phyloP scores from a whole-genome alignment of 1,140 invertebrate genomes.

The Littorina saxatilis region DNA sequence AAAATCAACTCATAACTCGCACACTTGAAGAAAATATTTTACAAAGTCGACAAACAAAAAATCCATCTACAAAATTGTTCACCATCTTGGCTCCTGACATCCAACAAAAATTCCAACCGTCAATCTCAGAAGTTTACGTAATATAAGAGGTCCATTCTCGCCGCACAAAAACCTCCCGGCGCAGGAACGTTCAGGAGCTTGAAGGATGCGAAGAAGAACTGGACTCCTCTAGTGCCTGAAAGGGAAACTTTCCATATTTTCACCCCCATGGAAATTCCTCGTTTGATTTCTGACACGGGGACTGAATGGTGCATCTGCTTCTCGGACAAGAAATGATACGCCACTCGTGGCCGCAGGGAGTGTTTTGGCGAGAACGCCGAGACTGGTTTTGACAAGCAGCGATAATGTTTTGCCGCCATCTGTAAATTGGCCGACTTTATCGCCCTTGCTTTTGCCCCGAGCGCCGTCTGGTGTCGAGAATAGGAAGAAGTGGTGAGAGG shows the following conservation, averaged over 20 bases:
- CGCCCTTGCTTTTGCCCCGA: background rate
- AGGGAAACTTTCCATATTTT: slow-evolving; percentile 9
- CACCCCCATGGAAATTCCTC: slow-evolving; percentile 11
- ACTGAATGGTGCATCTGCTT: slow-evolving; percentile 10
- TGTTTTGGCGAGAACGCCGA: background rate
- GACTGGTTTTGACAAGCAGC: slow-evolving; percentile 8
- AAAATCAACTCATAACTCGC: too few species aligned
- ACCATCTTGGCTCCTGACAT: too few species aligned
- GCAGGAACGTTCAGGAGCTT: too few species aligned
- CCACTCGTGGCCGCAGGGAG: background rate
- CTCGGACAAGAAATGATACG: slow-evolving; percentile 6
- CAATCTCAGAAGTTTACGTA: background rate
- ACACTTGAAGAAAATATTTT: too few species aligned
- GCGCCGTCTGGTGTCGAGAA: too few species aligned
- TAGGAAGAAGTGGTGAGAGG: background rate
- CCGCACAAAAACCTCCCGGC: too few species aligned
- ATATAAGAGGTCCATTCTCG: too few species aligned
- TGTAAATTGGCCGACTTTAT: background rate
- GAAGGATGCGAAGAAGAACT: background rate
- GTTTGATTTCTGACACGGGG: slow-evolving; percentile 12
- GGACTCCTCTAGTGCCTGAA: background rate
- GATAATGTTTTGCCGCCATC: background rate
- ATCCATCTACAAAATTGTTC: too few species aligned
- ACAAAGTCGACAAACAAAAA: too few species aligned
- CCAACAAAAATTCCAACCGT: background rate